These are phyloP conservation scores for Enteromius fasciolatus DNA, from an alignment of 2,797 vertebrate genomes.

Conservation along the genomic window DNA sequence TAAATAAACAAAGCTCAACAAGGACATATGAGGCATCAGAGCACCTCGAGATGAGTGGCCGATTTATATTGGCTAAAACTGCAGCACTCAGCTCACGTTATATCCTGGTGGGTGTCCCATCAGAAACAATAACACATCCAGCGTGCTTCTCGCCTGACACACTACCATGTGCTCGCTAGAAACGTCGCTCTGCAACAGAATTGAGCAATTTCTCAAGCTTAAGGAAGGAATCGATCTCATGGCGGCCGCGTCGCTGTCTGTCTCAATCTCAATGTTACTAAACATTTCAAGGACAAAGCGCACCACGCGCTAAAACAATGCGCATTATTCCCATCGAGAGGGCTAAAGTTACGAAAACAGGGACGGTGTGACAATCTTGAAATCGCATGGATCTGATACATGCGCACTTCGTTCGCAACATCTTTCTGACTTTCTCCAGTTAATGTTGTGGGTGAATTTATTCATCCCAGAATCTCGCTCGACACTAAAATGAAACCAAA, in stretches of 20 bases:
- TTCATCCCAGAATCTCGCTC: slow-evolving; percentile 36
- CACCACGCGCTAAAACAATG: slow-evolving; percentile 41
- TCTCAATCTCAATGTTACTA: slow-evolving; percentile 50
- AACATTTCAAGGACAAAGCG: slow-evolving; percentile 63
- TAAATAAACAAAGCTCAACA: slow-evolving; percentile 39
- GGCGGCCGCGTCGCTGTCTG: slow-evolving; percentile 61
- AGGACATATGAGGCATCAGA: slow-evolving; percentile 39
- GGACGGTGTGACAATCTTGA: slow-evolving; percentile 20
- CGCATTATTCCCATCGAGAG: slow-evolving; percentile 37
- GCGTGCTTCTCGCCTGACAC: slow-evolving; percentile 38
- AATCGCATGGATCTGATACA: slow-evolving; percentile 25
- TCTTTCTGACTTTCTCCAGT: slow-evolving; percentile 24
- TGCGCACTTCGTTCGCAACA: neutral
- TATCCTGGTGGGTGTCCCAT: slow-evolving; percentile 51
- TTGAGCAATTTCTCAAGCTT: slow-evolving; percentile 50
- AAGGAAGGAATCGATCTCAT: slow-evolving; percentile 53
- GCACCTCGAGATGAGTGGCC: slow-evolving; percentile 37
- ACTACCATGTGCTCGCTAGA: slow-evolving; percentile 59
- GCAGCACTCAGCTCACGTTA: slow-evolving; percentile 44
- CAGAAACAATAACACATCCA: slow-evolving; percentile 44
- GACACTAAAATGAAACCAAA: slow-evolving; percentile 40
- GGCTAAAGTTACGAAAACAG: slow-evolving; percentile 47
- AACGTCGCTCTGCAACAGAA: slow-evolving; percentile 50
- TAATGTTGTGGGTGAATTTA: neutral
- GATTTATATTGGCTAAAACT: slow-evolving; percentile 52